Evolutionary conservation across 2,113 vertebrate species (phyloP).

Genomic region (Tupaia chinensis): DNA sequence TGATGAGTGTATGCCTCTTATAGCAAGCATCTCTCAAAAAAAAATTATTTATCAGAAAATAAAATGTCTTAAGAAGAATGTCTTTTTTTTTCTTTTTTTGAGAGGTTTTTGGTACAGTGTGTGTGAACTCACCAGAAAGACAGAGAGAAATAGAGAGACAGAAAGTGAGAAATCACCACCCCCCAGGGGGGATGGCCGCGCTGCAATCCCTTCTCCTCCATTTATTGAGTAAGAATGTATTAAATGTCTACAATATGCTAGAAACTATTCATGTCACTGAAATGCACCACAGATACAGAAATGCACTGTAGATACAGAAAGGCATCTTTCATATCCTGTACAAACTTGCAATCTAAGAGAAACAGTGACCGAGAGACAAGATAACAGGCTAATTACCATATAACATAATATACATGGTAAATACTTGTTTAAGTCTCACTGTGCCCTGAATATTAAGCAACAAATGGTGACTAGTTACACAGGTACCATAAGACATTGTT

Average conservation of each 20-base stretch:
- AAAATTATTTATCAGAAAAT: no score
- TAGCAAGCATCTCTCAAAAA: no score
- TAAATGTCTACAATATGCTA: background rate
- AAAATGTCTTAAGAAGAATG: no score
- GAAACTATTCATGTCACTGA: background rate
- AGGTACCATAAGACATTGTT: background rate
- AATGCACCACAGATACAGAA: background rate
- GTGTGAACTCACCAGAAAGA: no score
- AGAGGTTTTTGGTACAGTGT: no score
- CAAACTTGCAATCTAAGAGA: background rate
- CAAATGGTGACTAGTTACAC: background rate
- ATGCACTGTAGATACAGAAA: background rate
- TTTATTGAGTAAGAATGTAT: background rate
- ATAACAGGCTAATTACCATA: background rate
- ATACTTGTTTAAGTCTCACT: slow-evolving; percentile 1
- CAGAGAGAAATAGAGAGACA: no score
- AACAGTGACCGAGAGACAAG: background rate
- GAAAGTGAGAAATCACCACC: no score
- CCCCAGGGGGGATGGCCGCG: no score
- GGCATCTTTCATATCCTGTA: background rate
- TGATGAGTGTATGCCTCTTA: no score
- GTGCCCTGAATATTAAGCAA: background rate
- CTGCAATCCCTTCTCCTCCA: background rate
- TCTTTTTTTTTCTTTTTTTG: no score
- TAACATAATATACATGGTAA: background rate